Evolutionary conservation across 2,113 vertebrate species (phyloP).

Genomic region (Elachura formosa): DNA sequence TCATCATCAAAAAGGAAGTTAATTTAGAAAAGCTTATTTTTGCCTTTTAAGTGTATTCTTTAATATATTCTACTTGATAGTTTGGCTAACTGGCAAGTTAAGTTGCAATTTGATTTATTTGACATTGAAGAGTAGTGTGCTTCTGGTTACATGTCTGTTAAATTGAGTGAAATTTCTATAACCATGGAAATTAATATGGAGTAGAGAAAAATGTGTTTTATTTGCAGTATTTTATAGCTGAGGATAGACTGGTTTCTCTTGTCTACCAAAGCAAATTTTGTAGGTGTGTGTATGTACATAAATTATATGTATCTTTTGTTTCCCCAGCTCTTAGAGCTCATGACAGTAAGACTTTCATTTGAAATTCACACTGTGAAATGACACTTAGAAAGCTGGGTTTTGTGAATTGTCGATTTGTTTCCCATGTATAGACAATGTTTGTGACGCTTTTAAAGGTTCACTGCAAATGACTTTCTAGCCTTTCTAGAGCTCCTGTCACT

Average conservation of each 20-base stretch:
- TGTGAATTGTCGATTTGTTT: background rate
- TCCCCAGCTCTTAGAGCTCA: background rate
- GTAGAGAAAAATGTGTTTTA: background rate
- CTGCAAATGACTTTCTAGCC: background rate
- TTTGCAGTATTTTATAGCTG: background rate
- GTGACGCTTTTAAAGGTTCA: background rate
- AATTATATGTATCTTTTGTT: background rate
- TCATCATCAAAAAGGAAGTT: background rate
- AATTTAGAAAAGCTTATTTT: background rate
- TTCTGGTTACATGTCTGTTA: background rate
- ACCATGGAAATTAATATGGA: background rate
- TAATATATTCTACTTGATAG: background rate
- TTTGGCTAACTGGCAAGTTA: background rate
- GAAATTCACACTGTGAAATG: background rate
- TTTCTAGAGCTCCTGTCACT: background rate
- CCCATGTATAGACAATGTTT: background rate
- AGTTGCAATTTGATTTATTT: background rate
- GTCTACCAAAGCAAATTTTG: background rate
- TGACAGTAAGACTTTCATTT: background rate
- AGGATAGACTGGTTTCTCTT: background rate
- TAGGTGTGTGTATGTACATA: background rate
- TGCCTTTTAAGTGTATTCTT: background rate
- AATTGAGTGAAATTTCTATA: background rate
- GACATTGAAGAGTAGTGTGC: background rate
- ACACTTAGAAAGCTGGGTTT: background rate